Percentiles rank a stretch among this genome's conserved stretches.
Conservation (phyloP, 2,797 vertebrate species). For the Enteromius mattozi region DNA sequence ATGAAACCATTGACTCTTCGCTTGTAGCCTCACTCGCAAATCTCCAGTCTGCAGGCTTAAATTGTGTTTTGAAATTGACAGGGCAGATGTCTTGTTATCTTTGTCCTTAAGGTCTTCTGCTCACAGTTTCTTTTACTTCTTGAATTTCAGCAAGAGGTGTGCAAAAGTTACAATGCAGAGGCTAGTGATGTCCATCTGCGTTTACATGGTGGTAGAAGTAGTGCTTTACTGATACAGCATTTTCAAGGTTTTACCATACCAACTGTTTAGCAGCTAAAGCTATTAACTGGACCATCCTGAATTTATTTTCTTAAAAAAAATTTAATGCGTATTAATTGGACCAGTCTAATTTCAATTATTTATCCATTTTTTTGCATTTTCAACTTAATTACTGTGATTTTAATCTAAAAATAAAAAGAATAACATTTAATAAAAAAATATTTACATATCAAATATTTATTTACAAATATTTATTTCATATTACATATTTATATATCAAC, state of each 20-base stretch:
- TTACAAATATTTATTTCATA: too few relatives aligned
- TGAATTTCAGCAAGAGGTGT: background rate
- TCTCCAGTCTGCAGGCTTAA: slow-evolving; percentile 6
- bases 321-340: background rate
- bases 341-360: background rate
- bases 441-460: too few relatives aligned
- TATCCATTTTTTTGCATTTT: background rate
- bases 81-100: slow-evolving; percentile 7
- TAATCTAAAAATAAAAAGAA: too few relatives aligned
- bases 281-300: background rate
- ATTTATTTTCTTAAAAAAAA: background rate
- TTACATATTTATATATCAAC: too few relatives aligned
- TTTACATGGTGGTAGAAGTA: background rate
- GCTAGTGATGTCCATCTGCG: too few relatives aligned
- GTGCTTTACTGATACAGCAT: background rate
- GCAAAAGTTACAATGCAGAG: background rate
- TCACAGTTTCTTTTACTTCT: background rate
- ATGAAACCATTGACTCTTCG: slow-evolving; percentile 36
- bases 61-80: slow-evolving; percentile 16
- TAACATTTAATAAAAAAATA: too few relatives aligned
- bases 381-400: background rate
- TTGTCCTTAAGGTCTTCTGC: slow-evolving; percentile 12
- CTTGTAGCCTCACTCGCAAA: slow-evolving; percentile 32
- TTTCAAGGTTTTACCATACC: background rate
- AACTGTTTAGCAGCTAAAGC: background rate